phyloP scores from a whole-genome alignment of 2,888 invertebrate species.

The Epirrita christyi region DNA sequence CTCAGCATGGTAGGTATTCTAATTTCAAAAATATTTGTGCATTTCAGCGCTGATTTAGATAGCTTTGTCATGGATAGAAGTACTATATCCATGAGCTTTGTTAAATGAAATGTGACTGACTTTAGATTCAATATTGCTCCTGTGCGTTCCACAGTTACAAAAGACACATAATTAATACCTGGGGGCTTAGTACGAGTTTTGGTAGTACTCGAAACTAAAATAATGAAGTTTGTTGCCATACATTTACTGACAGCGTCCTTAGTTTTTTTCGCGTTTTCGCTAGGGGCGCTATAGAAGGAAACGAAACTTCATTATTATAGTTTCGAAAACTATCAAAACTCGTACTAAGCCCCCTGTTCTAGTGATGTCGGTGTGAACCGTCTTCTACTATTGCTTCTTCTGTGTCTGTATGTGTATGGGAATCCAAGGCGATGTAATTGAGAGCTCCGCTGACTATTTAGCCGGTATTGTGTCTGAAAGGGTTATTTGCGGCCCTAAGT shows the following conservation, averaged over 20 bases:
- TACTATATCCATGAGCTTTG: no score
- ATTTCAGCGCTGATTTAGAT: neutral
- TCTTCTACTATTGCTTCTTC: neutral
- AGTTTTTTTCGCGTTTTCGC: no score
- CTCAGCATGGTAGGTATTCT: neutral
- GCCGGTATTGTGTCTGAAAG: conserved; percentile 34
- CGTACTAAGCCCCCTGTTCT: no score
- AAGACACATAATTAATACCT: no score
- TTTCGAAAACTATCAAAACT: no score
- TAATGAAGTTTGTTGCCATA: no score
- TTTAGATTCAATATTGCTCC: conserved; percentile 6
- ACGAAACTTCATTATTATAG: no score
- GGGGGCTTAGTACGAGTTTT: no score
- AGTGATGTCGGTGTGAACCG: conserved; percentile 6
- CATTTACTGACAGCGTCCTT: no score
- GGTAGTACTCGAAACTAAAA: no score
- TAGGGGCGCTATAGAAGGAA: no score
- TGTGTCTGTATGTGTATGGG: conserved; percentile 62
- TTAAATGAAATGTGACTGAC: neutral
- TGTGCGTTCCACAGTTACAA: neutral
- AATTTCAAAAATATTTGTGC: neutral
- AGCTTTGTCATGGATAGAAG: no score
- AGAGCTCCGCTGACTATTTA: conserved; percentile 40
- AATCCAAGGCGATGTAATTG: conserved; percentile 61
- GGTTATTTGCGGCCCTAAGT: conserved; percentile 34